Conservation (phyloP, 92 coral and sea anemone genomes). For the Desmophyllum pertusum region DNA sequence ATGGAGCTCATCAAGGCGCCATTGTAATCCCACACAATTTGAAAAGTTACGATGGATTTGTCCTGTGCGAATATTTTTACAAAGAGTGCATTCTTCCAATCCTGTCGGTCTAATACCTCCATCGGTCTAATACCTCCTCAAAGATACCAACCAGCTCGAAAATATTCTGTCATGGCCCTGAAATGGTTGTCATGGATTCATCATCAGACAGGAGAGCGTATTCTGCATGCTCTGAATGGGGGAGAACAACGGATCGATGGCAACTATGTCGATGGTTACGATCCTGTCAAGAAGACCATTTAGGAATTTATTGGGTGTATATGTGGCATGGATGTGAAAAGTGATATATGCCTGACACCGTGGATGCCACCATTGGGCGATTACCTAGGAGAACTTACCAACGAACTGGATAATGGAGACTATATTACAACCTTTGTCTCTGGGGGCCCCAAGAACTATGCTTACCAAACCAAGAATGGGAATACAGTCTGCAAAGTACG, state of each 20-base stretch:
- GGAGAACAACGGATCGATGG: constrained; percentile 50
- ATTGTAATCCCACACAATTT: constrained; percentile 21
- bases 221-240: constrained; percentile 44
- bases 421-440: no score
- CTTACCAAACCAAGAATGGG: no score
- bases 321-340: constrained; percentile 63
- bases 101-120: no score
- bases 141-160: no score
- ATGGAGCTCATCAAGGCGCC: constrained; percentile 1
- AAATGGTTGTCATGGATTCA: constrained; percentile 35
- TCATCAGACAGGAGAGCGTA: constrained; percentile 16
- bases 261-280: constrained; percentile 29
- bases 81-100: no score
- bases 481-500: no score
- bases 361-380: constrained; percentile 31
- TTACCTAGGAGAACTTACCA: constrained; percentile 29
- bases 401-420: constrained; percentile 33
- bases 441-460: no score
- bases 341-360: constrained; percentile 45
- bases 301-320: constrained; percentile 36
- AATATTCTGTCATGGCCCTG: no score
- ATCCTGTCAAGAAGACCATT: constrained; percentile 7
- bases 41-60: no score
- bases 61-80: no score
- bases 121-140: no score